phyloP scores from a whole-genome alignment of 1,140 invertebrate genomes.

The Lasioglossum baleicum region DNA sequence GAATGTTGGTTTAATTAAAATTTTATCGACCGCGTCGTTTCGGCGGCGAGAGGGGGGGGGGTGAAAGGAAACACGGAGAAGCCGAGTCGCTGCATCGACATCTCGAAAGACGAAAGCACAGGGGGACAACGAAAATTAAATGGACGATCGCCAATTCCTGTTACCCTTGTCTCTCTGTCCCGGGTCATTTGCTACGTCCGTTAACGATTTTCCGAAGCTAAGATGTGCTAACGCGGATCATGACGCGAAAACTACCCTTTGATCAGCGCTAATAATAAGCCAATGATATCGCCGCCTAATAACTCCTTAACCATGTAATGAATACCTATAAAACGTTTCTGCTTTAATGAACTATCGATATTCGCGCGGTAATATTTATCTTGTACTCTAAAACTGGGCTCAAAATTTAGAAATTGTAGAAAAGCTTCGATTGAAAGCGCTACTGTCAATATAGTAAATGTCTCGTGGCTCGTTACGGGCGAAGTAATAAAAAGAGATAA shows the following conservation, averaged over 20 bases:
- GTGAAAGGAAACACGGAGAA: conserved; percentile 6
- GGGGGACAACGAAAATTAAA: conserved; percentile 31
- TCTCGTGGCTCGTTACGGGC: no score
- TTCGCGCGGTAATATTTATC: not conserved
- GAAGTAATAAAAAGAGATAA: no score
- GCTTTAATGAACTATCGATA: not conserved
- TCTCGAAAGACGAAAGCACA: not conserved
- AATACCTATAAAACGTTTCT: not conserved
- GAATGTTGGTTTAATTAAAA: conserved; percentile 40
- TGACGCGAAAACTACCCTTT: conserved; percentile 44
- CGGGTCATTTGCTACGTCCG: conserved; percentile 31
- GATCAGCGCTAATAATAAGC: conserved; percentile 43
- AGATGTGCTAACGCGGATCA: conserved; percentile 6
- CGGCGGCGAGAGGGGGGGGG: no score
- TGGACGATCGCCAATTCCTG: conserved; percentile 38
- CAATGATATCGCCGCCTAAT: conserved; percentile 15
- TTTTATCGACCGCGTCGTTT: conserved; percentile 7
- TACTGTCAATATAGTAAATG: no score
- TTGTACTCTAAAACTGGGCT: no score
- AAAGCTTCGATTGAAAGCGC: no score
- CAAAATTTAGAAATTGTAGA: no score
- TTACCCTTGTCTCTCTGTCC: not conserved
- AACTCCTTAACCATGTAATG: conserved; percentile 1
- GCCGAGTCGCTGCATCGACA: not conserved
- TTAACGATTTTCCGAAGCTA: conserved; percentile 34